Evolutionary conservation across 1,140 invertebrate species (phyloP), one percentile per base, ranked within the genome.

Genomic region (Phocides pigmalion): DNA sequence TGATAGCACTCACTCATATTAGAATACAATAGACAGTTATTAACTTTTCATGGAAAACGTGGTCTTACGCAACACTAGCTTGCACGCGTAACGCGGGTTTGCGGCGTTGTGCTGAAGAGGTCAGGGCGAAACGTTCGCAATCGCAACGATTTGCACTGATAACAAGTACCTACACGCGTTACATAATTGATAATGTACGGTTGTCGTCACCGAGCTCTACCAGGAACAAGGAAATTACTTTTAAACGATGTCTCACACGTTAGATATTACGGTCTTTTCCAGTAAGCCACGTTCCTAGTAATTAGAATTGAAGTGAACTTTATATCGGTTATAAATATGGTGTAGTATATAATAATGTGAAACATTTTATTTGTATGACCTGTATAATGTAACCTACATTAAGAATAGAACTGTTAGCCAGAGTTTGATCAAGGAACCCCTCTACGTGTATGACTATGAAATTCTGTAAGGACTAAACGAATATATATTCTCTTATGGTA

Each of bases 61-160:
- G 22, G 12, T 15, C 12, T 70, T 74, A 68, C 59, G 47, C 59
- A 74, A 70, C 41, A 16, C 25, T 63, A 28, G 44, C 37, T 37
- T 32, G 59, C 58, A 70, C 65, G 65, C 62, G 65, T 65, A 68
- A 76, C 65, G 17, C 32, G 37, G 19, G 49, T 63, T 41, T 42
- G 41, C 16, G 14, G 37, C 20, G n/a, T n/a, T n/a, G n/a, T n/a
- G 25, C 61, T 25, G 63, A 51, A 39, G 59, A 77, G 74, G 69
- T 72, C 74, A 74, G 66, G 72, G 66, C 71, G 56, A 64, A 32
- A 15, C 62, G 42, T 64, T 58, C 47, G 62, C 64, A 66, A 64
- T 62, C 53, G 64, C 62, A 68, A 66, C 53, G 56, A 42, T 64
- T 54, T 49, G 44, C 39, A 25, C 62, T 62, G 62, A 70, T 70